phyloP scores from a whole-genome alignment of 2,888 invertebrate species.

The Aphidius colemani region DNA sequence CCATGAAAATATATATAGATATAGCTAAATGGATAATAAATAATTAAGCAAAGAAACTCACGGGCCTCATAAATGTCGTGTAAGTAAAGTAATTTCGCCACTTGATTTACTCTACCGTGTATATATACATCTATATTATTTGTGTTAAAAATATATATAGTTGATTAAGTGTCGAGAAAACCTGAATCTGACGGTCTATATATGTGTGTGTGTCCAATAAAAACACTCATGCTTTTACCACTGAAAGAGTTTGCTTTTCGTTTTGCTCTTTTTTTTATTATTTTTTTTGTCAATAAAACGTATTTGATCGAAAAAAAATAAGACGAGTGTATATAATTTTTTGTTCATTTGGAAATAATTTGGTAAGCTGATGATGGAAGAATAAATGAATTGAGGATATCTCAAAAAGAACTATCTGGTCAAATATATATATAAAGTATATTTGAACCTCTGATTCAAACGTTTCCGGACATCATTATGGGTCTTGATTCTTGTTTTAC shows the following conservation, averaged over 20 bases:
- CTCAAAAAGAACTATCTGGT: not conserved
- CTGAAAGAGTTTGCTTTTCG: not conserved
- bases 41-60: constrained; percentile 18
- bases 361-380: constrained; percentile 13
- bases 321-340: constrained; percentile 3
- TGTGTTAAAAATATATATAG: not conserved
- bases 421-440: constrained; percentile 13
- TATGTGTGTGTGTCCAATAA: not conserved
- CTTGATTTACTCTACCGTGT: constrained; percentile 44
- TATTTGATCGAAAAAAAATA: constrained; percentile 35
- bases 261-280: not conserved
- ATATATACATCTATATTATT: constrained; percentile 3
- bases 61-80: constrained; percentile 48
- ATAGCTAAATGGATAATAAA: no score
- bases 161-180: constrained; percentile 42
- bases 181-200: constrained; percentile 16
- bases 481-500: constrained; percentile 50
- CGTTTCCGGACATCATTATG: constrained; percentile 30
- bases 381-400: constrained; percentile 2
- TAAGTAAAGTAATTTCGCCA: constrained; percentile 50
- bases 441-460: constrained; percentile 17
- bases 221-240: no score
- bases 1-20: no score
- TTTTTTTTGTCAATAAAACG: not conserved
- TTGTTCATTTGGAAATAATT: constrained; percentile 9